Percentiles rank a stretch among this genome's conserved stretches.
Conservation (phyloP, 2,797 vertebrate genomes). For the Meriones psammophilus region DNA sequence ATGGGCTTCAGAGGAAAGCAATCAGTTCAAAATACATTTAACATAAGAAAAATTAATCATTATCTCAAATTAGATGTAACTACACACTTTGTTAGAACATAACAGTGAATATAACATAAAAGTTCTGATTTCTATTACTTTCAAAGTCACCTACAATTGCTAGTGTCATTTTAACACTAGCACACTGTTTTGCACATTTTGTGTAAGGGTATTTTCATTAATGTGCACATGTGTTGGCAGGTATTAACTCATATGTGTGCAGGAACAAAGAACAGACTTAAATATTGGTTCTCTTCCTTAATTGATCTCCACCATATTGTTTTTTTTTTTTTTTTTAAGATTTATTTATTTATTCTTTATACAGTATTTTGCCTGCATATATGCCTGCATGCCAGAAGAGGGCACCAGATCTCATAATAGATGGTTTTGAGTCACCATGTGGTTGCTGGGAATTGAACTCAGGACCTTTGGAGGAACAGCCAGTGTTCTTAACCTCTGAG, state of each 20-base stretch:
- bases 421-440: no score
- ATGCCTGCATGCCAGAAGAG: no score
- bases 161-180: not conserved
- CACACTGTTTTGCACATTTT: not conserved
- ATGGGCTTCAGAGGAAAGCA: not conserved
- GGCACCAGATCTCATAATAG: no score
- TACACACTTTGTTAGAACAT: not conserved
- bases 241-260: no score
- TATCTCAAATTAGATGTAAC: not conserved
- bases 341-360: no score
- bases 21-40: not conserved
- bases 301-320: not conserved
- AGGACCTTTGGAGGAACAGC: no score
- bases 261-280: not conserved
- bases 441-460: no score
- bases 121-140: not conserved
- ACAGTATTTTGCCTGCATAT: no score
- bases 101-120: not conserved
- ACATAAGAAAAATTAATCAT: not conserved
- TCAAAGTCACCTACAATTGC: not conserved
- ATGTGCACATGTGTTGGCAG: not conserved
- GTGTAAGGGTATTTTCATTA: not conserved
- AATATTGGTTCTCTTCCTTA: not conserved
- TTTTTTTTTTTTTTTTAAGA: no score
- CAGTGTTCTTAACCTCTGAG: no score